phyloP scores from a whole-genome alignment of 30 jellyfish, hydroid and myxozoan genomes.

The Catostylus mosaicus region DNA sequence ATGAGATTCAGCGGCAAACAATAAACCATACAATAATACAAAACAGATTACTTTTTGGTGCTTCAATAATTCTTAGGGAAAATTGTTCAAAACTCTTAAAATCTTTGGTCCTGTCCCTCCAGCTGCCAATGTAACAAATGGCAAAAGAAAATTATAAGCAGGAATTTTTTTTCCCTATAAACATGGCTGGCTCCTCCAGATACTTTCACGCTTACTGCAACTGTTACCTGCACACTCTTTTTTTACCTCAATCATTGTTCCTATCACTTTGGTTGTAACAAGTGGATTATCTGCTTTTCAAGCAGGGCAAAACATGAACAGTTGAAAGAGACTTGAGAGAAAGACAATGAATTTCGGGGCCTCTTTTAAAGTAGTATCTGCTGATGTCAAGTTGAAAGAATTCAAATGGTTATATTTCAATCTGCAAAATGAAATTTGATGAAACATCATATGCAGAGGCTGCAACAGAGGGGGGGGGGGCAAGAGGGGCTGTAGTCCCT shows the following conservation, averaged over 20 bases:
- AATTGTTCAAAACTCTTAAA: conserved; percentile 16
- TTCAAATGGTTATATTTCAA: neutral
- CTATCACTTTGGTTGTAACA: neutral
- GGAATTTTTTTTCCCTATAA: conserved; percentile 39
- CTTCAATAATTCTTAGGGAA: conserved; percentile 31
- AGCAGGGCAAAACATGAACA: conserved; percentile 42
- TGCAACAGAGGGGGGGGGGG: neutral
- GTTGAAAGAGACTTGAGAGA: conserved; percentile 25
- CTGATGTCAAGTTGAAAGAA: neutral
- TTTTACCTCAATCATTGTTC: conserved; percentile 48
- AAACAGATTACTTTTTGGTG: conserved; percentile 52
- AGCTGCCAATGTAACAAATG: conserved; percentile 37
- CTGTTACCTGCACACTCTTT: conserved; percentile 5
- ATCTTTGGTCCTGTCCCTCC: conserved; percentile 49
- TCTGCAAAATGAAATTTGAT: neutral
- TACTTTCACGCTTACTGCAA: conserved; percentile 17
- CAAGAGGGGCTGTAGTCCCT: neutral
- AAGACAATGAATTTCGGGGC: conserved; percentile 44
- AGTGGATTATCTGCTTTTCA: conserved; percentile 44
- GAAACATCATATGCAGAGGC: neutral
- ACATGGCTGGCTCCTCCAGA: conserved; percentile 62
- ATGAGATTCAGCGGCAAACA: neutral
- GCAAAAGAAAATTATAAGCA: conserved; percentile 52
- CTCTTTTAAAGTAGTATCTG: neutral
- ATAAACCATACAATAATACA: neutral